Conservation (phyloP, 2,888 invertebrate genomes). For the Nudaria mundana region DNA sequence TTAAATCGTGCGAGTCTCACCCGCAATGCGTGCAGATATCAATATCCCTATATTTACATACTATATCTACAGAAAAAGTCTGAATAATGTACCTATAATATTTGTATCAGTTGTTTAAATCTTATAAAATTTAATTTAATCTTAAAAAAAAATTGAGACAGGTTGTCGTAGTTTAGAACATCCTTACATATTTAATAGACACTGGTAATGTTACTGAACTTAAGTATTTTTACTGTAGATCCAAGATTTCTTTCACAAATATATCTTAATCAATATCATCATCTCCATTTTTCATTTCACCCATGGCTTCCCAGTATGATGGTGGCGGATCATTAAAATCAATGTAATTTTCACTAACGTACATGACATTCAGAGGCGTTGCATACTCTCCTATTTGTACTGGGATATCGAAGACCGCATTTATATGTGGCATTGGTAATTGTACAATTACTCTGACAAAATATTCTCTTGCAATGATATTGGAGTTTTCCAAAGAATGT, state of each 20-base stretch:
- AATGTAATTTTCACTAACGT: background rate
- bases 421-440: slow-evolving; percentile 40
- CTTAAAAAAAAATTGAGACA: no score
- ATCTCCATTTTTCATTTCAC: slow-evolving; percentile 14
- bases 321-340: slow-evolving; percentile 26
- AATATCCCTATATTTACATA: no score
- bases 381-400: slow-evolving; percentile 34
- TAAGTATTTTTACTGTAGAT: background rate
- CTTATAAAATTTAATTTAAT: no score
- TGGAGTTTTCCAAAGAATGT: slow-evolving; percentile 34
- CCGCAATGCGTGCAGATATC: no score
- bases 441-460: slow-evolving; percentile 27
- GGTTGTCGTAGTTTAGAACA: no score
- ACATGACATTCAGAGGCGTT: background rate
- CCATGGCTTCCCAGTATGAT: slow-evolving; percentile 40
- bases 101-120: no score
- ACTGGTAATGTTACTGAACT: no score
- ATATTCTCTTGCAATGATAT: slow-evolving; percentile 35
- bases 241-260: background rate
- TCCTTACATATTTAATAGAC: no score
- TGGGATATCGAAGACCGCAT: slow-evolving; percentile 35
- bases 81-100: no score
- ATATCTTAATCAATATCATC: slow-evolving; percentile 6
- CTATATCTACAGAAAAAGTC: no score
- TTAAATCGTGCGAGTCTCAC: no score